phyloP scores from a whole-genome alignment of 2,113 vertebrate species.

The Cyanistes caeruleus region DNA sequence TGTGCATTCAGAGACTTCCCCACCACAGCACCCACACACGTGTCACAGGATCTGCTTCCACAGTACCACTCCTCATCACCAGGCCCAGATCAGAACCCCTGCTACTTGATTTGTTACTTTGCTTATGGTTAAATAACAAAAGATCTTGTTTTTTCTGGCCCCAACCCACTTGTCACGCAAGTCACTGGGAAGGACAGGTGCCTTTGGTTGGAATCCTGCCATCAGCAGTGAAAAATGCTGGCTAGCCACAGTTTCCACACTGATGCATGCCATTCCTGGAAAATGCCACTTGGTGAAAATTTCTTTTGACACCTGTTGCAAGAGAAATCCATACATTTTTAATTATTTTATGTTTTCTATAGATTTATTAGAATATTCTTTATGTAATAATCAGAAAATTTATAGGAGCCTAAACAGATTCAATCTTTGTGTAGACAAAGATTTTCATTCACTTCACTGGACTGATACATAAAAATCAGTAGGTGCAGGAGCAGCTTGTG shows the following conservation, averaged over 20 bases:
- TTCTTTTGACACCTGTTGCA: neutral
- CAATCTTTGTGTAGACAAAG: neutral
- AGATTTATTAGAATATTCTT: neutral
- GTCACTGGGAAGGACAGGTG: neutral
- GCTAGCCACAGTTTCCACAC: neutral
- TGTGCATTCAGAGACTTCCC: neutral
- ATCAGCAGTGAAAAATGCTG: neutral
- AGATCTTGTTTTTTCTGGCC: neutral
- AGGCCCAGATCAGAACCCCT: neutral
- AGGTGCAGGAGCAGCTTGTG: neutral
- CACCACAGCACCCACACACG: fast-evolving
- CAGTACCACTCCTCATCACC: neutral
- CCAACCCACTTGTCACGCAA: neutral
- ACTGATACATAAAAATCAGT: neutral
- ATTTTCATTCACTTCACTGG: neutral
- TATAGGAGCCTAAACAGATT: neutral
- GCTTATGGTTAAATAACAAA: neutral
- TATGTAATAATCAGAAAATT: neutral
- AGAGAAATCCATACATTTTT: neutral
- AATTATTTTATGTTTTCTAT: neutral
- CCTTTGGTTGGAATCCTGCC: neutral
- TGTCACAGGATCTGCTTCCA: neutral
- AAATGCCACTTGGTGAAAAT: neutral
- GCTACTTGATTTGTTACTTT: neutral
- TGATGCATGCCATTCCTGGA: neutral